Evolutionary conservation across 30 jellyfish, hydroid and myxozoan species (phyloP), one percentile per base, ranked within the genome.

Genomic region (Catostylus mosaicus): DNA sequence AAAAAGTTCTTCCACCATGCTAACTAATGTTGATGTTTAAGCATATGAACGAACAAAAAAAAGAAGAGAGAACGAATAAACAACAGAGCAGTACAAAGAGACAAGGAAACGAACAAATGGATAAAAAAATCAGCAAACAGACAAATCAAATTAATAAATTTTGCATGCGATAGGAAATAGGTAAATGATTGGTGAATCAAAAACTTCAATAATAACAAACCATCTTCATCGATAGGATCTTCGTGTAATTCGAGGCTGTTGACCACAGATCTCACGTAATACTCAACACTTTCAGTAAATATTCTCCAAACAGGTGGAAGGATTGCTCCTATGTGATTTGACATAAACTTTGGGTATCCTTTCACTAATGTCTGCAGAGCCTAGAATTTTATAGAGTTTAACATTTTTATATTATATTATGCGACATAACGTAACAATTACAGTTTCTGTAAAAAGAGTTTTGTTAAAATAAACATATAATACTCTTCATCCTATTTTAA

Each of bases 201-300:
- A 16, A 16, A 43, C 8, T 6, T 16, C 8, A 43, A 6, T 43
- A 43, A 6, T 8, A 43, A 43, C 12, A 16, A 43, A 91, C 98
- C 98, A 61, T 93, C 98, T 88, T 93, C 98, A 67, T 93, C 98
- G 29, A 93, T 95, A 1, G 89, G 88, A 50, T 93, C 98, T 34
- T 93, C 94, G 27, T 80, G 82, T 12, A 33, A 43, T 16, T 82
- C 96, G 38, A 73, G 26, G 68, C 87, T 68, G 85, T 93, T 93
- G 64, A 93, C 96, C 32, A 88, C 80, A 9, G 95, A 64, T 11
- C 76, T 50, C 24, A 86, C 70, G 82, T 87, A 93, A 26, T 69
- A 57, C 9, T 93, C 97, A 14, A 93, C 98, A 78, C 96, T 93
- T 33, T 70, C 90, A 20, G 96, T 93, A 80, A 93, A 93, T 34